These are phyloP conservation scores for Etheostoma nigrum DNA, from an alignment of 2,797 vertebrate species.

Conservation along the genomic window DNA sequence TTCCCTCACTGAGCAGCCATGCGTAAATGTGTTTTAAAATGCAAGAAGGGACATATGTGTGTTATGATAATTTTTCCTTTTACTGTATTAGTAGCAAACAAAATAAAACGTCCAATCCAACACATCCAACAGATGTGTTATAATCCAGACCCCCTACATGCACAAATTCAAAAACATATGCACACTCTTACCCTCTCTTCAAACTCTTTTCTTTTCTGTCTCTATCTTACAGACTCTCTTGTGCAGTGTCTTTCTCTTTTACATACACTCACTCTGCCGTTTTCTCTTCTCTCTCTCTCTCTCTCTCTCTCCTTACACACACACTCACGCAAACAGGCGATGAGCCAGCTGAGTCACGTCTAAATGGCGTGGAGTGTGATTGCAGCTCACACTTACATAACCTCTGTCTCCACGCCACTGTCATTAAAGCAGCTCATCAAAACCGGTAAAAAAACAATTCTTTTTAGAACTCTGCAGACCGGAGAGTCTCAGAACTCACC, in stretches of 20 bases:
- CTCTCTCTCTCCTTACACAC: conserved; percentile 7
- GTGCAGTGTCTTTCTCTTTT: conserved; percentile 9
- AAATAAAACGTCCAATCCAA: not conserved
- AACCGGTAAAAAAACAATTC: conserved; percentile 73
- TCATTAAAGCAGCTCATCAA: conserved; percentile 75
- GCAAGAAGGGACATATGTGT: not conserved
- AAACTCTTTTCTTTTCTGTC: conserved; percentile 2
- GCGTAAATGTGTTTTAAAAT: conserved; percentile 18
- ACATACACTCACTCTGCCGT: conserved; percentile 1
- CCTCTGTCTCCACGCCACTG: conserved; percentile 80
- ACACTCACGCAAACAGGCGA: conserved; percentile 58
- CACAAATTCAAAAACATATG: too few species aligned
- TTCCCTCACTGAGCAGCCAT: conserved; percentile 18
- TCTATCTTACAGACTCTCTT: not conserved
- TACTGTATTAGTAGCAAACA: conserved; percentile 7
- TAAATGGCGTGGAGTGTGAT: conserved; percentile 81
- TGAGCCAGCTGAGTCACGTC: conserved; percentile 84
- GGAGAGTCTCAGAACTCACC: conserved; percentile 54
- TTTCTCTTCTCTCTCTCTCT: not conserved
- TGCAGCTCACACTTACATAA: conserved; percentile 86
- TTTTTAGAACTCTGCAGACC: conserved; percentile 72
- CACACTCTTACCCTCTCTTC: not conserved
- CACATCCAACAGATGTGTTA: conserved; percentile 5
- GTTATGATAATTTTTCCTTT: not conserved
- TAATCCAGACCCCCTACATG: not conserved